Evolutionary conservation across 2,113 vertebrate species (phyloP).

Genomic region (Shinisaurus crocodilurus): DNA sequence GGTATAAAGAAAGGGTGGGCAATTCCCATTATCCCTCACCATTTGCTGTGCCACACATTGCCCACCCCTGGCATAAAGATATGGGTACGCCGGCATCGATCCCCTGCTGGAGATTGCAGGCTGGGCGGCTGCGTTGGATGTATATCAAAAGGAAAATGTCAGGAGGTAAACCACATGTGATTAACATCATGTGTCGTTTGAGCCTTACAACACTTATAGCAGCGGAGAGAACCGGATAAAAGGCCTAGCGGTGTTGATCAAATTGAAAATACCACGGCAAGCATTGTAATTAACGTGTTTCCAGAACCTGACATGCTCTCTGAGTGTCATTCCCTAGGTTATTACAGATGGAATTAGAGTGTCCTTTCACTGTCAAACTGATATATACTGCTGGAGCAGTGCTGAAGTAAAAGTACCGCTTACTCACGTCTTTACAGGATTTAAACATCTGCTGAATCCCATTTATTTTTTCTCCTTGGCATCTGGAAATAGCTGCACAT

Average conservation of each 20-base stretch:
- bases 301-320: slow-evolving; percentile 72
- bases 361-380: slow-evolving; percentile 76
- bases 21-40: no score
- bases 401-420: slow-evolving; percentile 63
- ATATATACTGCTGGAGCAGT: slow-evolving; percentile 60
- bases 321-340: slow-evolving; percentile 76
- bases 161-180: neutral
- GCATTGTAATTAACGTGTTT: slow-evolving; percentile 78
- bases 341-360: slow-evolving; percentile 74
- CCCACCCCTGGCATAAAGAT: neutral
- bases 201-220: slow-evolving; percentile 27
- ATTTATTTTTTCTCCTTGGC: slow-evolving; percentile 62
- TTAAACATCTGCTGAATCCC: slow-evolving; percentile 65
- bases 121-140: neutral
- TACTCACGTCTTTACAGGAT: slow-evolving; percentile 58
- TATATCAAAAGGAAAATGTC: neutral
- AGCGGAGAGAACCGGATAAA: slow-evolving; percentile 51
- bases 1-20: neutral
- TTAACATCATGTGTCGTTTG: neutral
- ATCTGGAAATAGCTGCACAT: slow-evolving; percentile 62
- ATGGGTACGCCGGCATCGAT: neutral
- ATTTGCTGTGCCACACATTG: no score
- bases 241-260: slow-evolving; percentile 57
- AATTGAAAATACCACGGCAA: slow-evolving; percentile 74
- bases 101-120: neutral